Evolutionary conservation across 2,888 invertebrate genomes (phyloP), one percentile per base, ranked within the genome.

Genomic region (Isoperla grammatica): DNA sequence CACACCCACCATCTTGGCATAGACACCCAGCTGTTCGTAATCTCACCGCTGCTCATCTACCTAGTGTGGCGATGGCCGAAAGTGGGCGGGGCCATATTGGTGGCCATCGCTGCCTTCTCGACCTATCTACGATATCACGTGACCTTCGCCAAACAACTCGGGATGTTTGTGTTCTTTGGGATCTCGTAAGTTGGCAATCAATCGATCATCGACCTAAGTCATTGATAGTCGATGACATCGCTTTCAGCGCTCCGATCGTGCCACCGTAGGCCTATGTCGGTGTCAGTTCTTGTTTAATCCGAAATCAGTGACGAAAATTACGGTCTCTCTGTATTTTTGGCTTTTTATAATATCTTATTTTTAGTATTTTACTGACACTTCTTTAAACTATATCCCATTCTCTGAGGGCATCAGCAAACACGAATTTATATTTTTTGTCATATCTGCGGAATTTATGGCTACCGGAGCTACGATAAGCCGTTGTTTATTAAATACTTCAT

Each of bases 1-100:
- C 86, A 86, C 65, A 86, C 86, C 0, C 86, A 86, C 71, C 86
- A 86, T 68, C 68, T 86, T 54, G 86, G 86, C 37, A 86, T 86
- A 63, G 86, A 86, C 67, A 86, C 84, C 0, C 84, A 86, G 71
- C 71, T 86, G 19, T 86, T 86, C 68, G 75, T 80, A 0, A 67
- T 81, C 15, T 83, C 85, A 1, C 86, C 86, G 0, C 66, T 84
- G 6, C 72, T 85, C 68, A 78, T 84, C 2, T 72, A 77, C 46
- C 57, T 77, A 1, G 68, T 86, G 15, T 85, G 83, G 79, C 83
- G 80, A 65, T 83, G 79, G 78, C 84, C 83, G 2, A 77, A 76
- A 62, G 65, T 69, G 8, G 84, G 83, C 6, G 67, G 77, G 1
- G 46, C 74, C 2, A 59, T 76, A 1, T 71, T 86, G 3, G 61